A percentile compares a stretch with the other conserved stretches of the same genome.
phyloP scores from a whole-genome alignment of 1,140 invertebrate genomes.

The Trichonephila inaurata region DNA sequence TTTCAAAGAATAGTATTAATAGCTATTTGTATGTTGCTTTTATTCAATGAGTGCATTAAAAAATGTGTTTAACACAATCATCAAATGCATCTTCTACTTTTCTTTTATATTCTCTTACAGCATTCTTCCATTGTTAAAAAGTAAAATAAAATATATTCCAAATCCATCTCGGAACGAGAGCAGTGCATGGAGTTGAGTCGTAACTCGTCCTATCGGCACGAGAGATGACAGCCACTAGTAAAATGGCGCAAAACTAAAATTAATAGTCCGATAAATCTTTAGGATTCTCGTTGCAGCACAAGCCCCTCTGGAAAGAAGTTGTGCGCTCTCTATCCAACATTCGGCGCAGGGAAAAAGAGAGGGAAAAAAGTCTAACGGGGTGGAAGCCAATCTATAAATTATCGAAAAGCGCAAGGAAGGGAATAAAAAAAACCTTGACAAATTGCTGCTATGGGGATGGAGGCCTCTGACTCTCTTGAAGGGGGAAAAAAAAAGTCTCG shows the following conservation, averaged over 20 bases:
- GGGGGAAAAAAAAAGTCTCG: not conserved
- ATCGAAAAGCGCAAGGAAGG: constrained; percentile 8
- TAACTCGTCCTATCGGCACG: not conserved
- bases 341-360: not conserved
- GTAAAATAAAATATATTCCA: no score
- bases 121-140: no score
- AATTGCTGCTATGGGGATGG: not conserved
- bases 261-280: constrained; percentile 23
- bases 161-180: not conserved
- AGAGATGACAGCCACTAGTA: not conserved
- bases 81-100: no score
- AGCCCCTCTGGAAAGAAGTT: not conserved
- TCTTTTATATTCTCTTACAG: no score
- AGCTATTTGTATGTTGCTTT: no score
- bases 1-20: no score
- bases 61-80: no score
- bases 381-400: constrained; percentile 29
- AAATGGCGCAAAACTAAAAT: constrained; percentile 9
- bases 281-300: not conserved
- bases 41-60: no score
- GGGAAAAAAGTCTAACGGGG: not conserved
- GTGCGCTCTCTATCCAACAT: not conserved
- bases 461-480: not conserved
- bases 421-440: constrained; percentile 32
- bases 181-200: not conserved